A percentile compares a stretch with the other conserved stretches of the same genome.
phyloP scores from a whole-genome alignment of 2,797 vertebrate genomes.

The Menidia menidia region DNA sequence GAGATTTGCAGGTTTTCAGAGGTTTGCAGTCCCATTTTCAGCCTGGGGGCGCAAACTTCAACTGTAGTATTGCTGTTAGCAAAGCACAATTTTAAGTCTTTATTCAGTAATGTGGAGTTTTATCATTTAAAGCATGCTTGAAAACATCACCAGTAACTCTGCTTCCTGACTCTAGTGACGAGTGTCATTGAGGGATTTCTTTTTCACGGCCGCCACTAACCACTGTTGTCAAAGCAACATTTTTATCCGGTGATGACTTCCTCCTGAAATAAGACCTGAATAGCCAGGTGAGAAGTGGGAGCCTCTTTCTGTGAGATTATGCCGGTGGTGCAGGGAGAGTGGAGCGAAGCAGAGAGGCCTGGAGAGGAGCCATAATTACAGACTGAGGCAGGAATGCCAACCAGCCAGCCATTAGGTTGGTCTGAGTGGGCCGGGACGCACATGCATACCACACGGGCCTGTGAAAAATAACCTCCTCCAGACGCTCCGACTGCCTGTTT shows the following conservation, averaged over 20 bases:
- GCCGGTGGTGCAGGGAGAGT: slow-evolving; percentile 9
- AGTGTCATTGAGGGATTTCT: slow-evolving; percentile 3
- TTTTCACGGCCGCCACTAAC: not conserved
- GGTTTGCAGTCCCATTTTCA: slow-evolving; percentile 29
- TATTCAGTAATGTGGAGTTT: slow-evolving; percentile 5
- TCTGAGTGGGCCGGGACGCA: slow-evolving; percentile 64
- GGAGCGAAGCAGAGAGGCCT: slow-evolving; percentile 52
- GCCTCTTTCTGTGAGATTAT: slow-evolving; percentile 17
- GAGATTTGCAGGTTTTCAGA: not conserved
- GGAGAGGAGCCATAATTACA: slow-evolving; percentile 79
- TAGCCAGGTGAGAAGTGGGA: slow-evolving; percentile 53
- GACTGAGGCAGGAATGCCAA: slow-evolving; percentile 80
- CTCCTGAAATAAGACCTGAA: slow-evolving; percentile 61
- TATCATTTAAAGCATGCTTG: not conserved
- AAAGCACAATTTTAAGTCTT: not conserved
- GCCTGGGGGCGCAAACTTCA: slow-evolving; percentile 4
- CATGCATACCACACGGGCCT: slow-evolving; percentile 78
- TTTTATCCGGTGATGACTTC: slow-evolving; percentile 35
- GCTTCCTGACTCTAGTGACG: not conserved
- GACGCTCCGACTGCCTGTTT: slow-evolving; percentile 49
- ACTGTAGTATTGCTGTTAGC: not conserved
- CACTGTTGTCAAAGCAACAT: slow-evolving; percentile 21
- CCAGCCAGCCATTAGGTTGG: slow-evolving; percentile 78
- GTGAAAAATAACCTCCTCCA: slow-evolving; percentile 78
- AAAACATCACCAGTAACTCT: not conserved